Evolutionary conservation across 2,888 invertebrate genomes (phyloP).

Genomic region (Tinea pellionella): DNA sequence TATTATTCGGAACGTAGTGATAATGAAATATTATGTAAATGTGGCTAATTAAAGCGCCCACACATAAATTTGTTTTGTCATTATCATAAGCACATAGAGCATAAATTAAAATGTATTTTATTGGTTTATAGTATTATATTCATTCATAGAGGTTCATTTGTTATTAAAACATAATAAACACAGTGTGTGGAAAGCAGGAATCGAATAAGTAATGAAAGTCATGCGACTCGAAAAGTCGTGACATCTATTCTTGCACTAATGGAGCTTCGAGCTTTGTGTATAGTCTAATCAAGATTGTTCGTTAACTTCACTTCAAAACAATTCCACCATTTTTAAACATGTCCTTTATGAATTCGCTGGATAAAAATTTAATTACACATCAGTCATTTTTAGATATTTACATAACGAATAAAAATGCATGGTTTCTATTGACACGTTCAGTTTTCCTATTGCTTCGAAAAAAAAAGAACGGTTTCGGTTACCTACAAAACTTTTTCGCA

Average conservation of each 20-base stretch:
- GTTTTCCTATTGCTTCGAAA: too few relatives aligned
- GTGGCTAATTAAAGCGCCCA: neutral
- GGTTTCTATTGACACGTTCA: too few relatives aligned
- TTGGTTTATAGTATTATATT: too few relatives aligned
- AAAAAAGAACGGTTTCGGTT: neutral
- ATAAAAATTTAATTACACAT: too few relatives aligned
- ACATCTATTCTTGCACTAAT: slow-evolving; percentile 63
- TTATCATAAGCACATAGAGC: too few relatives aligned
- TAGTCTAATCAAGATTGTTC: slow-evolving; percentile 58
- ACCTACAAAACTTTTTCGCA: neutral
- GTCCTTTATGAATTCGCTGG: neutral
- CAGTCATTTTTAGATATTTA: too few relatives aligned
- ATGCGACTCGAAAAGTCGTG: slow-evolving; percentile 50
- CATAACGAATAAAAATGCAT: too few relatives aligned
- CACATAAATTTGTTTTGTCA: too few relatives aligned
- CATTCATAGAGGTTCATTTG: slow-evolving; percentile 34
- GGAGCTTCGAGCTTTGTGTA: slow-evolving; percentile 46
- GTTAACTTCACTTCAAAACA: slow-evolving; percentile 34
- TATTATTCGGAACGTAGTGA: slow-evolving; percentile 9
- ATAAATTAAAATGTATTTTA: too few relatives aligned
- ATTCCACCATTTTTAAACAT: neutral
- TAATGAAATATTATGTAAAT: neutral
- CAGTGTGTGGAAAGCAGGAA: slow-evolving; percentile 41
- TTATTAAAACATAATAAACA: slow-evolving; percentile 32
- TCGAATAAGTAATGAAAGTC: slow-evolving; percentile 63